phyloP scores from a whole-genome alignment of 2,888 invertebrate genomes.

The Pilophorus perplexus region DNA sequence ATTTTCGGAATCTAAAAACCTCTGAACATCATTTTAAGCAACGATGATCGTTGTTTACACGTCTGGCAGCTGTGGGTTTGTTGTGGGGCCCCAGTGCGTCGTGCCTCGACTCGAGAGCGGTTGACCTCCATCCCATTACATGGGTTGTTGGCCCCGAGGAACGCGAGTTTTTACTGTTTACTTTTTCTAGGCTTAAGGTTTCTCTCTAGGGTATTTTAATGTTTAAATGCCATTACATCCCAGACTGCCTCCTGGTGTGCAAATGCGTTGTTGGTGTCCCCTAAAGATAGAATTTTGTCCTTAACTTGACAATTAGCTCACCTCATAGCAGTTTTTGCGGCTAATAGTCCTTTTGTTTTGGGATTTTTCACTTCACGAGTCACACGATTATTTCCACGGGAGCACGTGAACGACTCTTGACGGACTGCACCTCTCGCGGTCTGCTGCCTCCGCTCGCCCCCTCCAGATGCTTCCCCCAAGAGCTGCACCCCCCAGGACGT shows the following conservation, averaged over 20 bases:
- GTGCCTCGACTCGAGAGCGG: conserved; percentile 1
- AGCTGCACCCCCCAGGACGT: not conserved
- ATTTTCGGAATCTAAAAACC: too few relatives aligned
- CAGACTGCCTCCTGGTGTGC: too few relatives aligned
- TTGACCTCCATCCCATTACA: conserved; percentile 30
- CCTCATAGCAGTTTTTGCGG: not conserved
- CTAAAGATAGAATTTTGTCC: too few relatives aligned
- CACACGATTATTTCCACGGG: not conserved
- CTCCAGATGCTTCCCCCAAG: not conserved
- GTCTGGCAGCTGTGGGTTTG: not conserved
- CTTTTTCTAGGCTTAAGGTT: too few relatives aligned
- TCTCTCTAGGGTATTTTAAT: too few relatives aligned
- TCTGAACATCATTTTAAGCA: too few relatives aligned
- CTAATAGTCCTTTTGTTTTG: too few relatives aligned
- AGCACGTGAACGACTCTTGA: not conserved
- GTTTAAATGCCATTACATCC: too few relatives aligned
- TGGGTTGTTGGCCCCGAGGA: conserved; percentile 31
- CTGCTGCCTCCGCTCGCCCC: conserved; percentile 3
- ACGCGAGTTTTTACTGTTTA: not conserved
- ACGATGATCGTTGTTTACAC: too few relatives aligned
- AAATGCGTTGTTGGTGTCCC: too few relatives aligned
- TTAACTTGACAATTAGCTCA: too few relatives aligned
- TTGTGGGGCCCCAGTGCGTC: not conserved
- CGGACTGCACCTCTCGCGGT: not conserved
- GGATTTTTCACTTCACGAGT: too few relatives aligned